phyloP scores from a whole-genome alignment of 2,113 vertebrate species.

The Accipiter cooperii region DNA sequence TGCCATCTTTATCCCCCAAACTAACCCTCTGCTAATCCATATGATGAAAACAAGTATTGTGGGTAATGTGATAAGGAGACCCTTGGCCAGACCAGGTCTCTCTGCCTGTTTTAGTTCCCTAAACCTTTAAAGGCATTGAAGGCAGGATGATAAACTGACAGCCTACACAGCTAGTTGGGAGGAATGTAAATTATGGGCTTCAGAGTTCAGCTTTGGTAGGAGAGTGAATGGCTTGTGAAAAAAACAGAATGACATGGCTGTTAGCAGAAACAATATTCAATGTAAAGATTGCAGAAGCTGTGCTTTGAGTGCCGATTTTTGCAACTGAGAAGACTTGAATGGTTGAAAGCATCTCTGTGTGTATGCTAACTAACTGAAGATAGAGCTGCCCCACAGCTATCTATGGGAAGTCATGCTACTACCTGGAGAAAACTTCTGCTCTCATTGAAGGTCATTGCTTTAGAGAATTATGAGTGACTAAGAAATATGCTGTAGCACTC shows the following conservation, averaged over 20 bases:
- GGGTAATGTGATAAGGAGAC: not conserved
- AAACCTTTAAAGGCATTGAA: not conserved
- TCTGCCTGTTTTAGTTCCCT: not conserved
- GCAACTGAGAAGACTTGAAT: not conserved
- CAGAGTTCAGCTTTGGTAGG: not conserved
- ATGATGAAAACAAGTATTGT: not conserved
- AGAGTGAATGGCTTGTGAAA: not conserved
- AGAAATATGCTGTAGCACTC: not conserved
- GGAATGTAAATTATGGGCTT: not conserved
- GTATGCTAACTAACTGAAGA: not conserved
- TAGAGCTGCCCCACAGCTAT: not conserved
- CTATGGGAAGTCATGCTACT: not conserved
- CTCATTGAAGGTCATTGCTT: not conserved
- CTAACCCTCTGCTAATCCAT: not conserved
- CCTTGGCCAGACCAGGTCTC: not conserved
- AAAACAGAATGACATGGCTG: not conserved
- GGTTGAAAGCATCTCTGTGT: not conserved
- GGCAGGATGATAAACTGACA: not conserved
- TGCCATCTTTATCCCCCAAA: not conserved
- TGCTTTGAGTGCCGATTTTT: not conserved
- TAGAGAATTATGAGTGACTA: not conserved
- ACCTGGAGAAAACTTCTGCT: not conserved
- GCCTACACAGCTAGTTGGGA: not conserved
- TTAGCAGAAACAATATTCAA: not conserved
- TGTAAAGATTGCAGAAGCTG: not conserved